Base-by-base conservation (phyloP, 2,113 vertebrate species). In the Galeopterus variegatus region DNA sequence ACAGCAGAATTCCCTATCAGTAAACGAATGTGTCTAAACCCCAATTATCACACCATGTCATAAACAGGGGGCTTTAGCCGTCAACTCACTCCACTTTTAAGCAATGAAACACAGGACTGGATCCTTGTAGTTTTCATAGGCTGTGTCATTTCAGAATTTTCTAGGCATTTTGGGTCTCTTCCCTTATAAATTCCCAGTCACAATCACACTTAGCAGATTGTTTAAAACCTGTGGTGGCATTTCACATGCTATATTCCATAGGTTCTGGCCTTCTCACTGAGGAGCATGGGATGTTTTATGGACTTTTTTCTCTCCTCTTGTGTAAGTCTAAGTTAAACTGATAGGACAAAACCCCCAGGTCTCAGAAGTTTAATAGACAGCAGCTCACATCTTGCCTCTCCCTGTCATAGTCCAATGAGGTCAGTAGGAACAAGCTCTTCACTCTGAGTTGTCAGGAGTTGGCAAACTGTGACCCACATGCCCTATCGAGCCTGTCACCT, bases 11-110 rank as follows among this genome's bases (percentile, higher is more conserved):
- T 98, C 98, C 93, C 97, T 98, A 97, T 98, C 98, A 97, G 97
- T 94, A 98, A 98, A 98, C 4, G 93, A 98, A 98, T 87, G 94
- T 98, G 98, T 98, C 97, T 98, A 98, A 98, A 98, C 89, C 92
- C 95, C 97, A 93, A 97, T 98, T 98, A 98, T 96, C 97, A 73
- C 75, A 60, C 93, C 64, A 2, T 94, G 80, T 95, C 93, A 94
- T 33, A 62, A 92, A 96, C 97, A 95, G 96, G 92, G 88, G 95
- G 79, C 93, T 93, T 94, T 54, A 45, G 91, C 94, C 1, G 0
- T 97, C 97, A 94, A 92, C 80, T 93, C 70, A 13, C 64, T 94
- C 90, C 93, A 73, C 21, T 95, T 97, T 97, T 90, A 93, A 94
- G 58, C 6, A 62, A 80, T 14, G 76, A 73, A 70, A 31, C 24